phyloP scores from a whole-genome alignment of 2,113 vertebrate genomes.

The Athene cunicularia region DNA sequence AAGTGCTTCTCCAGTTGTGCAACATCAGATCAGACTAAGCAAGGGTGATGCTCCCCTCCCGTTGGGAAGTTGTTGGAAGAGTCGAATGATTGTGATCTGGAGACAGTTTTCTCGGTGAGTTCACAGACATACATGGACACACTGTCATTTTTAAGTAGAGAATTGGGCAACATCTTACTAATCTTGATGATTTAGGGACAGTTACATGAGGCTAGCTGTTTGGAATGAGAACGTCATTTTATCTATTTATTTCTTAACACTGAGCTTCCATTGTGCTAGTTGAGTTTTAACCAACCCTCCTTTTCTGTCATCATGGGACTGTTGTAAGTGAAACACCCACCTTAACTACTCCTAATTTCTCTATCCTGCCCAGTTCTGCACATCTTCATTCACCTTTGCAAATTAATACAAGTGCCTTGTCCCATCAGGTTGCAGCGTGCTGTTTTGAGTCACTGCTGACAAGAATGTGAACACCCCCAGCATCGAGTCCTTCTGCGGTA shows the following conservation, averaged over 20 bases:
- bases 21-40: background rate
- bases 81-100: background rate
- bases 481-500: background rate
- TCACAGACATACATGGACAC: background rate
- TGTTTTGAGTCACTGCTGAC: background rate
- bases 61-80: background rate
- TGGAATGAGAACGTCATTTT: background rate
- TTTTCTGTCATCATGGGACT: background rate
- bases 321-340: background rate
- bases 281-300: background rate
- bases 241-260: background rate
- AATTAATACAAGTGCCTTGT: background rate
- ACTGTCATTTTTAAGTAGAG: background rate
- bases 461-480: background rate
- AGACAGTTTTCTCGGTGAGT: background rate
- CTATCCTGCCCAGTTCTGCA: background rate
- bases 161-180: background rate
- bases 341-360: background rate
- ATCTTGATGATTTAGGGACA: background rate
- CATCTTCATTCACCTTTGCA: background rate
- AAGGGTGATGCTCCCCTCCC: background rate
- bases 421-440: accelerated
- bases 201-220: background rate
- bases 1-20: background rate
- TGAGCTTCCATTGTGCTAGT: background rate